phyloP scores from a whole-genome alignment of 2,113 vertebrate species.

The Falcunculus frontatus region DNA sequence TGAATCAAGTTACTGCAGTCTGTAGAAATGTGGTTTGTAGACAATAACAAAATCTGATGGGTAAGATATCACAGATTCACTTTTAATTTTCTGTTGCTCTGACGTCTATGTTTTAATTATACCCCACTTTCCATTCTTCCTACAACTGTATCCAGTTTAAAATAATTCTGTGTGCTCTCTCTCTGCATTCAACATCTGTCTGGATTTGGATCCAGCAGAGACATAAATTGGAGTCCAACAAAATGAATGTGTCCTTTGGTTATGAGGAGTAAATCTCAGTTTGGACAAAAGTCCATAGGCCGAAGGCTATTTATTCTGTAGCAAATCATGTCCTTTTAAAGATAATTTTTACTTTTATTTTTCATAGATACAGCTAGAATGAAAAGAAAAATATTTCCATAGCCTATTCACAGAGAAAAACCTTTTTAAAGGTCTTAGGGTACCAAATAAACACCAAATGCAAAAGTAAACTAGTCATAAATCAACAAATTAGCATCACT shows the following conservation, averaged over 20 bases:
- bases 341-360: not conserved
- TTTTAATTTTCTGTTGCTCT: not conserved
- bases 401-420: not conserved
- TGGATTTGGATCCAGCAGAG: not conserved
- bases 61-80: not conserved
- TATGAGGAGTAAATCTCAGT: not conserved
- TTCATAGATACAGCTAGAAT: not conserved
- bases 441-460: not conserved
- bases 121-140: not conserved
- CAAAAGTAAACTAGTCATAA: not conserved
- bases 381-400: not conserved
- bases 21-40: not conserved
- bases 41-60: not conserved
- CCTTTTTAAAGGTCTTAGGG: not conserved
- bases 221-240: not conserved
- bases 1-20: not conserved
- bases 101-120: not conserved
- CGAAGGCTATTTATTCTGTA: not conserved
- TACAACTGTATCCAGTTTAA: not conserved
- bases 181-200: not conserved
- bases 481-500: not conserved
- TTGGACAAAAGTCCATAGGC: not conserved
- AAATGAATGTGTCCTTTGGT: not conserved
- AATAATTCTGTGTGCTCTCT: not conserved
- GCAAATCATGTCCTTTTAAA: not conserved